A percentile compares a stretch with the other conserved stretches of the same genome.
These are phyloP conservation scores for Ophion obscuratus DNA, from an alignment of 2,888 invertebrate species.

Conservation along the genomic window DNA sequence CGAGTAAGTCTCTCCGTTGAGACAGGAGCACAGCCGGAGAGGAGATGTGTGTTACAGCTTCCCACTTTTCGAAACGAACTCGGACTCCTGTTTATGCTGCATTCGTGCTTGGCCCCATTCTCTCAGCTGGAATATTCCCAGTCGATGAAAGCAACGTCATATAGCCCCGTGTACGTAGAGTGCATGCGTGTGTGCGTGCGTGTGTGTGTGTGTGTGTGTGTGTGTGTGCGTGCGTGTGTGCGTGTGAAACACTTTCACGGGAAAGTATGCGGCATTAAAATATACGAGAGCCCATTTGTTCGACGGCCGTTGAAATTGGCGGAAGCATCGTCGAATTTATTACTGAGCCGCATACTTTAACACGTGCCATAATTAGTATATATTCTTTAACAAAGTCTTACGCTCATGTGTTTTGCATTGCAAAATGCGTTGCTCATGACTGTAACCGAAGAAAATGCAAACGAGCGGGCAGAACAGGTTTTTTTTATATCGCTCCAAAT, in stretches of 20 bases:
- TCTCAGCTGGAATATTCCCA: slow-evolving; percentile 57
- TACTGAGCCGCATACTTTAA: not conserved
- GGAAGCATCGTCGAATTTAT: slow-evolving; percentile 53
- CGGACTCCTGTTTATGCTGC: slow-evolving; percentile 11
- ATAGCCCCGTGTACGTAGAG: not conserved
- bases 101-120: slow-evolving; percentile 58
- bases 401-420: slow-evolving; percentile 17
- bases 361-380: slow-evolving; percentile 44
- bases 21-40: not conserved
- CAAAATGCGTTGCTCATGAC: not conserved
- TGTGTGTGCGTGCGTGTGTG: slow-evolving; percentile 23
- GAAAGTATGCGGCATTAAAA: slow-evolving; percentile 64
- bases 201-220: not conserved
- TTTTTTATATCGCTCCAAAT: no score
- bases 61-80: slow-evolving; percentile 37
- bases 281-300: slow-evolving; percentile 52
- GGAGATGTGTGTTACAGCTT: slow-evolving; percentile 4
- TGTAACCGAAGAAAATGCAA: no score
- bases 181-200: not conserved
- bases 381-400: slow-evolving; percentile 13
- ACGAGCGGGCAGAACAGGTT: no score
- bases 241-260: slow-evolving; percentile 69
- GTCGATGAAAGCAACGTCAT: slow-evolving; percentile 32
- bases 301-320: slow-evolving; percentile 45
- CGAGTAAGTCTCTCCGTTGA: slow-evolving; percentile 2